Percentiles rank a stretch among this genome's conserved stretches.
Evolutionary conservation across 2,888 invertebrate species (phyloP).

Genomic region (Leptopilina myrica): DNA sequence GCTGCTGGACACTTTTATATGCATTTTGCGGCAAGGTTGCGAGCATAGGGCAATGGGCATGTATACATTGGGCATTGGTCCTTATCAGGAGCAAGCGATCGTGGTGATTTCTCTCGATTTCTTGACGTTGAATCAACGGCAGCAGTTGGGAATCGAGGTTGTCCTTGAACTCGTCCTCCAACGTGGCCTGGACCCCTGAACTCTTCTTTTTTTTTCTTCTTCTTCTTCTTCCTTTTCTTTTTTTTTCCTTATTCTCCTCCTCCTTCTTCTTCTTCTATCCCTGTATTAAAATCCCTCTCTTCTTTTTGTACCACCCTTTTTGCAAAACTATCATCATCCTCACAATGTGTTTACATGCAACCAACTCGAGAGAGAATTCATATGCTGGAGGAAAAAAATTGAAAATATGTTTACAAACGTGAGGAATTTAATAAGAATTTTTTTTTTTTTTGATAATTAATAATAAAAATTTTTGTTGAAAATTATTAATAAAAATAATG

Average conservation of each 20-base stretch:
- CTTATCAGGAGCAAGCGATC: constrained; percentile 52
- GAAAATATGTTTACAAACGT: background rate
- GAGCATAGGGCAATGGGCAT: background rate
- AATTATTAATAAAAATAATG: too few relatives aligned
- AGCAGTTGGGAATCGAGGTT: constrained; percentile 18
- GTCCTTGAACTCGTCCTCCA: constrained; percentile 43
- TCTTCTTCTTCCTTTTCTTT: constrained; percentile 41
- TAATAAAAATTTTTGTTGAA: too few relatives aligned
- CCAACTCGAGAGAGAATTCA: constrained; percentile 16
- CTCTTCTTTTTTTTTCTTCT: constrained; percentile 31
- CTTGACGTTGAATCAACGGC: constrained; percentile 42
- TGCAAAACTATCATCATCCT: constrained; percentile 38
- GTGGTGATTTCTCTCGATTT: constrained; percentile 52
- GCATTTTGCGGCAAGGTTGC: constrained; percentile 35
- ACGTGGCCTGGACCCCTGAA: constrained; percentile 55
- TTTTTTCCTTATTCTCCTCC: constrained; percentile 45
- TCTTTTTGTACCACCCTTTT: background rate
- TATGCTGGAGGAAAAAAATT: background rate
- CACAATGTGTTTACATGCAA: constrained; percentile 4
- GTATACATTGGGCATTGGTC: constrained; percentile 5
- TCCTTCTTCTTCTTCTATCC: constrained; percentile 36
- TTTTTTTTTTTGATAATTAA: too few relatives aligned
- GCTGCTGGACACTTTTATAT: constrained; percentile 12
- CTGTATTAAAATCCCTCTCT: constrained; percentile 1
- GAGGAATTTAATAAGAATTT: too few relatives aligned